These are phyloP conservation scores for Opisthocomus hoazin DNA, from an alignment of 2,113 vertebrate species.

Conservation along the genomic window DNA sequence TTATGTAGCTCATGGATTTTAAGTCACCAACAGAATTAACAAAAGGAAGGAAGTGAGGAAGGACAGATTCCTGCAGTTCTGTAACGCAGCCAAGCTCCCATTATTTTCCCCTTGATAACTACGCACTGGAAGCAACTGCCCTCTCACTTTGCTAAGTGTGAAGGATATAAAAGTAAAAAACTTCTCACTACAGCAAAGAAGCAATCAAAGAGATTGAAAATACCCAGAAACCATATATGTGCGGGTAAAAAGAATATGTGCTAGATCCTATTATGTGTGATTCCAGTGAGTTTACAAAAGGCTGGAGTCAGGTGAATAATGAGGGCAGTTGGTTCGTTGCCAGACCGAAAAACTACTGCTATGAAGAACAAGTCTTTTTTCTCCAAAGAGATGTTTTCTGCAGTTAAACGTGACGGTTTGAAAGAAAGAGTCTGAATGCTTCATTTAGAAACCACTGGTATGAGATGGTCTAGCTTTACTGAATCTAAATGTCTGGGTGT, in stretches of 20 bases:
- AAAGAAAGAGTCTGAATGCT: background rate
- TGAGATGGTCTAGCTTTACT: background rate
- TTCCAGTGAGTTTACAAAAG: background rate
- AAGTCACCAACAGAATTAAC: background rate
- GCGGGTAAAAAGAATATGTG: background rate
- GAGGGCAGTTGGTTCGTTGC: background rate
- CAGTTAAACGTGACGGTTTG: background rate
- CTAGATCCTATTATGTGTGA: background rate
- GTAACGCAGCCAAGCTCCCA: background rate
- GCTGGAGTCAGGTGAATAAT: background rate
- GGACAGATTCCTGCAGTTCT: background rate
- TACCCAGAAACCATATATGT: background rate
- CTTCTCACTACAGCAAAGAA: background rate
- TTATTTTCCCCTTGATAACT: background rate
- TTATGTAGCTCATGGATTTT: background rate
- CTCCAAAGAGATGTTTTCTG: background rate
- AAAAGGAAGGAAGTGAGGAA: background rate
- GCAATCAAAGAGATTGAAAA: background rate
- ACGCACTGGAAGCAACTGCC: background rate
- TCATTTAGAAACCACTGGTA: background rate
- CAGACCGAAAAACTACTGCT: background rate
- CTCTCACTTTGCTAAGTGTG: background rate
- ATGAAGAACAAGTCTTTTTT: background rate
- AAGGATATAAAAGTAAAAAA: background rate
- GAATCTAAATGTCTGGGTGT: background rate